Base-by-base conservation (phyloP, 2,797 vertebrate species). In the Lepus townsendii region DNA sequence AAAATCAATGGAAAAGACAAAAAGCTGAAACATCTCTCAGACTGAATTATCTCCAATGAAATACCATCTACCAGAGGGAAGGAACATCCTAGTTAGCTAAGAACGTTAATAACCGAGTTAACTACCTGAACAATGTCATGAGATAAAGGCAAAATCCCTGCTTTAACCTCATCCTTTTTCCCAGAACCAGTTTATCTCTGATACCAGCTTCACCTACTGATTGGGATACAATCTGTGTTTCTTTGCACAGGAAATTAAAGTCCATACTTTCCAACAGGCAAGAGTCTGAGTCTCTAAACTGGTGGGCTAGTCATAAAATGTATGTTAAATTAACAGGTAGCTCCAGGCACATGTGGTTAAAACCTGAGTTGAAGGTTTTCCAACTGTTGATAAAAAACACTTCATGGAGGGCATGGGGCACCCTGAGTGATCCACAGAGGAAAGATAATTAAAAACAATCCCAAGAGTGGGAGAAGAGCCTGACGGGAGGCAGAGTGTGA, bases 231-330 rank as follows among this genome's bases (percentile, higher is more conserved):
- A 79, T 86, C 95, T 84, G 62, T 79, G n/a, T 86, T 96, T 97
- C 95, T 96, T 94, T 96, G 73, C 88, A 98, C 95, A 97, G 97
- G 97, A 98, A 98, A 98, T 98, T 98, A 97, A 98, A 98, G 90
- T 96, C 95, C 95, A 66, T 92, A 93, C 54, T 96, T 97, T 82
- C 87, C 80, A 92, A 93, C 60, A 96, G 76, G 69, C 16, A 91
- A 95, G 52, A 95, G 85, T 93, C 77, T 76, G 93, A 95, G 30
- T 66, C 84, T 84, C 89, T 76, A 83, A 63, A 79, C 89, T 82
- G 96, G 88, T 68, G 93, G 95, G 86, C 88, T 88, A 83, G 60
- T 87, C 68, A 95, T 95, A 88, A 96, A 98, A 95, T 68, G 38
- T n/a, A 96, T 95, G 79, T 87, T 94, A 97, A 96, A 96, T 96